A percentile compares a stretch with the other conserved stretches of the same genome.
Conservation (phyloP, 2,113 vertebrate species). For the Plestiodon gilberti region DNA sequence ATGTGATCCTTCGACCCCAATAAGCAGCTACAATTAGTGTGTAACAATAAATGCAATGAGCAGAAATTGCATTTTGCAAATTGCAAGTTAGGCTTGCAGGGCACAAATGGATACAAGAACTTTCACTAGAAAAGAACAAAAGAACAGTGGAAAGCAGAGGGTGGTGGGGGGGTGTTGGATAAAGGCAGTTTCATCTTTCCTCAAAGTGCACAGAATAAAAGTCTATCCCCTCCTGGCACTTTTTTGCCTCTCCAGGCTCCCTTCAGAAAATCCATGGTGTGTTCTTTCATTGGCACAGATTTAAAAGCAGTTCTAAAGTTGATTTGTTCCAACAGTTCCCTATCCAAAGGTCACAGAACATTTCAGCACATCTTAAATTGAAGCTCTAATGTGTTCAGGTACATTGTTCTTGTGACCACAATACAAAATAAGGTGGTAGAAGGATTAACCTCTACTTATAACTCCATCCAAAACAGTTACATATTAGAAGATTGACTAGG, state of each 20-base stretch:
- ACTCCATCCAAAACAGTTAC: neutral
- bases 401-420: neutral
- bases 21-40: slow-evolving; percentile 36
- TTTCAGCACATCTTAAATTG: neutral
- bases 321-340: neutral
- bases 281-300: slow-evolving; percentile 10
- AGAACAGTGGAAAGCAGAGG: neutral
- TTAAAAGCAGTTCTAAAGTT: slow-evolving; percentile 33
- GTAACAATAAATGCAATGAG: slow-evolving; percentile 43
- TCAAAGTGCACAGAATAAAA: slow-evolving; percentile 17
- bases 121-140: slow-evolving; percentile 8
- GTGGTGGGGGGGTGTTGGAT: neutral
- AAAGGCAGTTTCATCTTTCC: slow-evolving; percentile 24
- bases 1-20: slow-evolving; percentile 26
- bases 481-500: neutral
- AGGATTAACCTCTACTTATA: neutral
- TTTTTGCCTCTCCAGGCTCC: slow-evolving; percentile 10
- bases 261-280: neutral
- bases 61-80: slow-evolving; percentile 15
- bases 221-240: neutral
- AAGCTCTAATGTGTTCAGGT: neutral
- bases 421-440: neutral
- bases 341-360: neutral
- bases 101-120: slow-evolving; percentile 1
- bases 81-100: slow-evolving; percentile 11